Evolutionary conservation across 2,797 vertebrate genomes (phyloP), one percentile per base, ranked within the genome.

Genomic region (Meriones psammophilus): DNA sequence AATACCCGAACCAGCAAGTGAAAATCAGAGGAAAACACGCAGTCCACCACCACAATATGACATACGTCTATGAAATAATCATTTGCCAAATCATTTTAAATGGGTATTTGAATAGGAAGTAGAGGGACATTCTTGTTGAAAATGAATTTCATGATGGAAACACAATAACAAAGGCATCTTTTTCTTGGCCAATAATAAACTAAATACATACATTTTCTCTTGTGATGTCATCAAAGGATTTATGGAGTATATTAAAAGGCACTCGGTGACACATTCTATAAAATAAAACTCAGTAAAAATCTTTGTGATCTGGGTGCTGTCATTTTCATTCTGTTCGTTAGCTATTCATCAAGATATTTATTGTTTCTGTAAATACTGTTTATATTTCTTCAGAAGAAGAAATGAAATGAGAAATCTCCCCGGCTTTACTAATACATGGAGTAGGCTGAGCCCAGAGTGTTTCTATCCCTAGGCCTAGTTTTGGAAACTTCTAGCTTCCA

Each of bases 91-190:
- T 96, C n/a, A 58, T 92, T 92, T 20, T 3, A 85, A 91, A 58
- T 46, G 18, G 1, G 0, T n/a, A 42, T 86, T 80, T 28, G 22
- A 28, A 50, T n/a, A 50, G 30, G 26, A 90, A 92, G 7, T 58
- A 12, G n/a, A 30, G 26, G 30, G 33, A 62, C 22, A 80, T 97
- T 92, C 81, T 96, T 95, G 17, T 33, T 97, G n/a, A 46, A 96
- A 77, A 93, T 88, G 85, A 97, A 96, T 78, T 93, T 85, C 97
- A 81, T 76, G 62, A 5, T 0, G 42, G 26, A 36, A 50, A 64
- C 66, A 12, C 9, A 85, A 24, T 83, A 42, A n/a, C 10, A 69
- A 24, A 46, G 77, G 13, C 1, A 28, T 76, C 3, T 8, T 60
- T 77, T 83, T 81, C 4, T 58, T 95, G 92, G 28, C n/a, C 54